phyloP scores from a whole-genome alignment of 2,888 invertebrate species.

The Suillia variegata region DNA sequence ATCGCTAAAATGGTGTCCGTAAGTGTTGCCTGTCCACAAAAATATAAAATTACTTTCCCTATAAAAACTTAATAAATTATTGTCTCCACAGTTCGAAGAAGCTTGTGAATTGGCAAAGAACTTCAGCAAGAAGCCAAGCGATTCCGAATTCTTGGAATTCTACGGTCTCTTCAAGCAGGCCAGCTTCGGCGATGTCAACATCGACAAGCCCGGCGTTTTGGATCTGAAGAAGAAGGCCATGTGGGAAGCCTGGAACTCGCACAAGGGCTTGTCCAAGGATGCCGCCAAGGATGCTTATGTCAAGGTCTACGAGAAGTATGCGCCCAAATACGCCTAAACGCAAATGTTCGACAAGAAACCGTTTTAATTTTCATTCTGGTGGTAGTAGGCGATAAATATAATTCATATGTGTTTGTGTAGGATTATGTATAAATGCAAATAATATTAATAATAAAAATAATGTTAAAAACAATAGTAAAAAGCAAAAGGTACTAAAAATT shows the following conservation, averaged over 20 bases:
- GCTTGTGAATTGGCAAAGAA: slow-evolving; percentile 67
- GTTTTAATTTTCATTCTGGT: neutral
- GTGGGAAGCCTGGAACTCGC: slow-evolving; percentile 87
- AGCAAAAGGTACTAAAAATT: slow-evolving; percentile 1
- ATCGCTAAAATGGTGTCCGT: slow-evolving; percentile 37
- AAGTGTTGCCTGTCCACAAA: slow-evolving; percentile 28
- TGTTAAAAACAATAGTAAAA: neutral
- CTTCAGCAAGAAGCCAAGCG: slow-evolving; percentile 74
- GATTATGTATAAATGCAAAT: no score
- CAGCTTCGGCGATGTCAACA: slow-evolving; percentile 78
- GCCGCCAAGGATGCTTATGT: slow-evolving; percentile 84
- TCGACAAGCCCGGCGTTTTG: slow-evolving; percentile 82
- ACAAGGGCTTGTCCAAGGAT: slow-evolving; percentile 78
- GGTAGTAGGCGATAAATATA: neutral
- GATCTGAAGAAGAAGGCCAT: slow-evolving; percentile 91
- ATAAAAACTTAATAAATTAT: no score
- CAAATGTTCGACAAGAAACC: no score
- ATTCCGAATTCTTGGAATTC: slow-evolving; percentile 78
- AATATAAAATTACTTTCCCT: no score
- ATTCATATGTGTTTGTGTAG: neutral
- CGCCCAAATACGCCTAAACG: slow-evolving; percentile 62
- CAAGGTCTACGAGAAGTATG: slow-evolving; percentile 67
- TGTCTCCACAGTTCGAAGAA: slow-evolving; percentile 37
- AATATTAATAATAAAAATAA: no score
- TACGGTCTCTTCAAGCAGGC: slow-evolving; percentile 87